Conservation (phyloP, 2,888 invertebrate genomes). For the Lithophane semibrunnea region DNA sequence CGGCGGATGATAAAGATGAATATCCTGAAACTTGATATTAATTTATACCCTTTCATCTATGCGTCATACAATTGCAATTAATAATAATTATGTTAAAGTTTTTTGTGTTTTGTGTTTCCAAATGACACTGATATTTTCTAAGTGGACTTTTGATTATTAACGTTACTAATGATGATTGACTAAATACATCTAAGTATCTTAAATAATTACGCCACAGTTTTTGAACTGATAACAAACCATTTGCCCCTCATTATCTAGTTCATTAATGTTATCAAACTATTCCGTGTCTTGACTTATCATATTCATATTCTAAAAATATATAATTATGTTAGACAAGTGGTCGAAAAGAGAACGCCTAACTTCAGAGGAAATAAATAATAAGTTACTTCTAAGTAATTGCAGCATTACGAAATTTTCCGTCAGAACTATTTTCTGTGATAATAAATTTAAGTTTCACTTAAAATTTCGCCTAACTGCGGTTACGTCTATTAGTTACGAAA, state of each 20-base stretch:
- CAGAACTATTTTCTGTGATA: conserved; percentile 40
- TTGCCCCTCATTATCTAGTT: conserved; percentile 40
- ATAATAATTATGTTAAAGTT: background rate
- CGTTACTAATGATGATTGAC: conserved; percentile 36
- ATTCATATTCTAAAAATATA: conserved; percentile 23
- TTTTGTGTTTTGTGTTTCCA: background rate
- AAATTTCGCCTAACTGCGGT: conserved; percentile 41
- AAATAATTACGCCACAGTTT: conserved; percentile 27
- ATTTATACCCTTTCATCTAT: background rate
- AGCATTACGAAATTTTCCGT: conserved; percentile 32
- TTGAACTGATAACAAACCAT: conserved; percentile 36
- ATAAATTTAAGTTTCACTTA: conserved; percentile 32
- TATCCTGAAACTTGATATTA: background rate
- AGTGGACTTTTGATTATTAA: conserved; percentile 14
- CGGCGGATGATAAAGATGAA: background rate
- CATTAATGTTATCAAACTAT: conserved; percentile 42
- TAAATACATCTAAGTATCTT: conserved; percentile 26
- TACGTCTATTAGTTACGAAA: conserved; percentile 43
- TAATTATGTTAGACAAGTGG: background rate
- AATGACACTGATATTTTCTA: conserved; percentile 12
- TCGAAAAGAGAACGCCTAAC: conserved; percentile 1
- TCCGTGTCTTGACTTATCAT: conserved; percentile 17
- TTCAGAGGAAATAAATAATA: conserved; percentile 42
- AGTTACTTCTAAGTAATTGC: conserved; percentile 33
- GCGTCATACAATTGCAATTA: background rate